Base-by-base conservation (phyloP, 2,113 vertebrate species). In the Vanacampus margaritifer region DNA sequence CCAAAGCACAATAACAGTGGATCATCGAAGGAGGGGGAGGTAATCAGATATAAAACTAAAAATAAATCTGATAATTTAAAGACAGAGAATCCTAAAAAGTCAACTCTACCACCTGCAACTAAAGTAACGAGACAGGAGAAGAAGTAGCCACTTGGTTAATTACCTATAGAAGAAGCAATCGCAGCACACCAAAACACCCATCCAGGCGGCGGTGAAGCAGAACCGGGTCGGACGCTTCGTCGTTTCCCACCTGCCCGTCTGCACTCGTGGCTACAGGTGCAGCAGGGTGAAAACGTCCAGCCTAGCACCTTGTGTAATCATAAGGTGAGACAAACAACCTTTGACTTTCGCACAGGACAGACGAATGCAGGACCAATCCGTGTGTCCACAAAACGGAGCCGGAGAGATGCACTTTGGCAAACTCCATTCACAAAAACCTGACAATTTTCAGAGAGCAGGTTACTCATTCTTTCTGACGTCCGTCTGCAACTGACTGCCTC, bases 91-190 rank as follows among this genome's bases (percentile, higher is more conserved):
- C 26, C 41, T 1, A 19, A 35, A 67, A 64, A 39, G 50, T 13
- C 17, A 41, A 37, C 8, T 23, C 19, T 16, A 26, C 68, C 11
- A 23, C 48, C 35, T 59, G 63, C 46, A 71, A 69, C n/a, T 23
- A 19, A 26, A 73, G 17, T 37, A 54, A 65, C 32, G 69, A 66
- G 57, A 64, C 35, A 64, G 69, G 51, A 43, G 7, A 57, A 53
- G 17, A 23, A 10, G 26, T 41, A 10, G 23, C 43, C 50, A 74
- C 46, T 69, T 53, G 21, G 21, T 46, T 39, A 61, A 51, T 37
- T 93, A 93, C 92, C 92, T 91, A 88, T 93, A 93, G 88, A 92
- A 92, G 92, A 92, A 92, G 88, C 92, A 93, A 86, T 93, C 89
- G 71, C 91, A 93, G 87, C 91, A 93, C 69, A 92, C 90, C 69